These are phyloP conservation scores for Agrotis puta DNA, from an alignment of 2,888 invertebrate genomes.

Conservation along the genomic window DNA sequence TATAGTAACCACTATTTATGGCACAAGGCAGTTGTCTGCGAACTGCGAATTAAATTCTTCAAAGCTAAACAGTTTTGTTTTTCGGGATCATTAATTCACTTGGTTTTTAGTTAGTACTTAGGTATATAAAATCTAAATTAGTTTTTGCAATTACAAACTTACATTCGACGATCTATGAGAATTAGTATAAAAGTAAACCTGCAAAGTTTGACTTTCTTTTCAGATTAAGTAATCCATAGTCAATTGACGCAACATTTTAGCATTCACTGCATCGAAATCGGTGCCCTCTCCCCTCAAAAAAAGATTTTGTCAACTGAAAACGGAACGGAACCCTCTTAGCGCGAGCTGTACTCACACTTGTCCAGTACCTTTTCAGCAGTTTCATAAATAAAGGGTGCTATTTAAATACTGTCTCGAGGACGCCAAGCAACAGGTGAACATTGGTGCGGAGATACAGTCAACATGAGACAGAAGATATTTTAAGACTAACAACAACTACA, in stretches of 20 bases:
- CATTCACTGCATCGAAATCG: too few relatives aligned
- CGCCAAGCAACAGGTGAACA: conserved; percentile 18
- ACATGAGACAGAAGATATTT: conserved; percentile 17
- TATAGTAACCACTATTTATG: not conserved
- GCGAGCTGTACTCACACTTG: not conserved
- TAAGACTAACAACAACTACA: conserved; percentile 9
- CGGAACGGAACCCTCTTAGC: too few relatives aligned
- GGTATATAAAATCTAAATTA: not conserved
- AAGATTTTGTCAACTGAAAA: too few relatives aligned
- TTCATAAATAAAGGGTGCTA: conserved; percentile 8
- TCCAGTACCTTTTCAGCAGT: not conserved
- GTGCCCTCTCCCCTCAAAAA: too few relatives aligned
- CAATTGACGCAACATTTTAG: too few relatives aligned
- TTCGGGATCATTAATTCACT: not conserved
- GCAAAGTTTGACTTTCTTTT: not conserved
- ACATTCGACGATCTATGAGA: not conserved
- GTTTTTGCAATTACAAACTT: not conserved
- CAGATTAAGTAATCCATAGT: too few relatives aligned
- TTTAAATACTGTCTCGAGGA: conserved; percentile 16
- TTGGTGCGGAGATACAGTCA: not conserved
- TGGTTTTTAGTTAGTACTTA: not conserved
- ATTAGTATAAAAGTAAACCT: not conserved
- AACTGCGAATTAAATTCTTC: not conserved
- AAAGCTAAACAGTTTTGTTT: not conserved
- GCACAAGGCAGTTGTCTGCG: not conserved